Evolutionary conservation across 2,797 vertebrate species (phyloP), one percentile per base, ranked within the genome.

Genomic region (Emys orbicularis): DNA sequence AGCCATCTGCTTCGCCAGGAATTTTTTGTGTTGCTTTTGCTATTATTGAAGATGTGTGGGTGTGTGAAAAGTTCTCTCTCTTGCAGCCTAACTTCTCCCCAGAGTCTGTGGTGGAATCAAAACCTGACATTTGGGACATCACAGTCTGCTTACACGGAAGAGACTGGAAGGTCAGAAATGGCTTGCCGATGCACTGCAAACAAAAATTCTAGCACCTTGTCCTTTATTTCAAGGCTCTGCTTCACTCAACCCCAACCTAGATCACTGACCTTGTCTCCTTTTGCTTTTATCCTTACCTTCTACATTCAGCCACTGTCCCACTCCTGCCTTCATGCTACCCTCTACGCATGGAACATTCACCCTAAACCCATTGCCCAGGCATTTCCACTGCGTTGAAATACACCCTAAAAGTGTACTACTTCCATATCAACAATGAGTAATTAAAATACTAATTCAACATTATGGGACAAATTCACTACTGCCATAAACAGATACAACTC

Each of bases 1-100:
- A 5, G 21, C 12, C 25, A 50, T 83, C 88, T 76, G 4, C 65
- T 96, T 93, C 83, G 92, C 90, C 83, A 89, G 85, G 72, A 92
- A 90, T 87, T 2, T 50, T 41, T 44, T 83, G 53, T 27, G 90
- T 1, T 80, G 90, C 76, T 37, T 86, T 85, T 89, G 95, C 87
- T 94, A 34, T 88, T 85, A 84, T 76, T 95, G 94, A 88, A 95
- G 94, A 57, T 79, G 61, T 0, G 93, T 88, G 95, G 90, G 92
- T 65, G 93, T 74, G 68, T 86, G 91, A 77, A 93, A 91, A 93
- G 83, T 83, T 86, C 59, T 37, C 83, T 88, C 83, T 72, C n/a
- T 87, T 74, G 83, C 79, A 91, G 83, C 84, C 79, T 27, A 81
- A 79, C 57, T 3, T 91, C 81, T 92, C 61, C 92, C 87, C 90